Conservation (phyloP, 2,888 invertebrate genomes). For the Melitaea athalia region DNA sequence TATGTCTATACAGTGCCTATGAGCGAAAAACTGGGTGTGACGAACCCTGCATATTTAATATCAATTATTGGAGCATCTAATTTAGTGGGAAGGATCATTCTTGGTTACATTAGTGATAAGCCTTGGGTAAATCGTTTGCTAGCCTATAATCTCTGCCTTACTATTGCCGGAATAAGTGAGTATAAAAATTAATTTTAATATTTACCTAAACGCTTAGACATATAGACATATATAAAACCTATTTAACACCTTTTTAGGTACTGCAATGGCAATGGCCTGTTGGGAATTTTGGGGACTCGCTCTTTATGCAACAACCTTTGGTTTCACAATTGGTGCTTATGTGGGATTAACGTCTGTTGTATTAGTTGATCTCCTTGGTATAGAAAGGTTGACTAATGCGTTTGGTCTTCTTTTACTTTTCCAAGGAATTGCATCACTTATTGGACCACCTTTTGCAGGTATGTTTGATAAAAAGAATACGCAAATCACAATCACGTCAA, state of each 20-base stretch:
- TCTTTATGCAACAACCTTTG: slow-evolving; percentile 90
- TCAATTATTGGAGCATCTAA: slow-evolving; percentile 93
- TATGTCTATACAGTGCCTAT: slow-evolving; percentile 92
- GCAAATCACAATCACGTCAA: slow-evolving; percentile 5
- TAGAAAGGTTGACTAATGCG: slow-evolving; percentile 96
- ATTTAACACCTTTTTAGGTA: slow-evolving; percentile 80
- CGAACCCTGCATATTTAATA: slow-evolving; percentile 86
- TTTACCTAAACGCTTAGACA: not conserved
- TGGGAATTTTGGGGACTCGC: slow-evolving; percentile 87
- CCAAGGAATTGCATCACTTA: slow-evolving; percentile 95
- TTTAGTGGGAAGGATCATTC: slow-evolving; percentile 92
- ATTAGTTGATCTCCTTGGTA: slow-evolving; percentile 95
- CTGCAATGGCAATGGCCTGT: slow-evolving; percentile 90
- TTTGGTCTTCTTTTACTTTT: slow-evolving; percentile 96
- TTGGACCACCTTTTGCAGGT: slow-evolving; percentile 97
- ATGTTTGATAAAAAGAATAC: slow-evolving; percentile 44
- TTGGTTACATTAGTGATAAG: slow-evolving; percentile 94
- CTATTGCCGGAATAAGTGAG: slow-evolving; percentile 93
- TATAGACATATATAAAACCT: not conserved
- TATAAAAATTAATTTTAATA: slow-evolving; percentile 38
- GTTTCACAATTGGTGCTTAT: slow-evolving; percentile 96
- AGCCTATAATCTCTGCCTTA: slow-evolving; percentile 94
- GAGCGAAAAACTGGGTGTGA: slow-evolving; percentile 84
- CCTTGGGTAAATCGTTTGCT: slow-evolving; percentile 94
- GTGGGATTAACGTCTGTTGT: slow-evolving; percentile 98